phyloP scores from a whole-genome alignment of 2,888 invertebrate species.

The Erebia palarica region DNA sequence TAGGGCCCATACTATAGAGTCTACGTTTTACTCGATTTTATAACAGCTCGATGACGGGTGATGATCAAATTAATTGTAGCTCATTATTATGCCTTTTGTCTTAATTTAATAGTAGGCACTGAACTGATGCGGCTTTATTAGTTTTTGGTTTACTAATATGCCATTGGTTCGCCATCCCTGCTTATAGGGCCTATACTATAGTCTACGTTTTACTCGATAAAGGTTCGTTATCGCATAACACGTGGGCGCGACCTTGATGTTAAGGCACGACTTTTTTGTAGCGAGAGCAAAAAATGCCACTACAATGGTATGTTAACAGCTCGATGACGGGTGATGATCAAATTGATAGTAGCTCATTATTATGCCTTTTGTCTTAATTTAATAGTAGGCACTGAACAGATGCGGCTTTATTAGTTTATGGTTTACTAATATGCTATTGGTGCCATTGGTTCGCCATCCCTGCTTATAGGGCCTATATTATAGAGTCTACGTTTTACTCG shows the following conservation, averaged over 20 bases:
- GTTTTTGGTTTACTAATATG: too few relatives aligned
- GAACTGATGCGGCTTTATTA: too few relatives aligned
- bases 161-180: too few relatives aligned
- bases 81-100: neutral
- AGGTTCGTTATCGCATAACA: slow-evolving; percentile 22
- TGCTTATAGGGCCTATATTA: too few relatives aligned
- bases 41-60: slow-evolving; percentile 17
- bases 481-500: slow-evolving; percentile 18
- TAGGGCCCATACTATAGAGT: too few relatives aligned
- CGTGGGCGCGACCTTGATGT: slow-evolving; percentile 37
- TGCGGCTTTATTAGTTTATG: too few relatives aligned
- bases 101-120: neutral
- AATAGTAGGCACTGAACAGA: too few relatives aligned
- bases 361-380: neutral
- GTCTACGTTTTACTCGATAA: slow-evolving; percentile 16
- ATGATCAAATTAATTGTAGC: neutral
- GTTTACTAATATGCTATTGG: too few relatives aligned
- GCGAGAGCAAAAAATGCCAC: slow-evolving; percentile 24
- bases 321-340: slow-evolving; percentile 1
- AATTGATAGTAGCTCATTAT: neutral
- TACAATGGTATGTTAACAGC: slow-evolving; percentile 10
- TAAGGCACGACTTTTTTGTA: slow-evolving; percentile 26
- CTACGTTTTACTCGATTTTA: slow-evolving; percentile 20
- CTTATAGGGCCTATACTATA: too few relatives aligned
- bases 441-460: too few relatives aligned